These are phyloP conservation scores for Rhea pennata DNA, from an alignment of 2,113 vertebrate species.

Conservation along the genomic window DNA sequence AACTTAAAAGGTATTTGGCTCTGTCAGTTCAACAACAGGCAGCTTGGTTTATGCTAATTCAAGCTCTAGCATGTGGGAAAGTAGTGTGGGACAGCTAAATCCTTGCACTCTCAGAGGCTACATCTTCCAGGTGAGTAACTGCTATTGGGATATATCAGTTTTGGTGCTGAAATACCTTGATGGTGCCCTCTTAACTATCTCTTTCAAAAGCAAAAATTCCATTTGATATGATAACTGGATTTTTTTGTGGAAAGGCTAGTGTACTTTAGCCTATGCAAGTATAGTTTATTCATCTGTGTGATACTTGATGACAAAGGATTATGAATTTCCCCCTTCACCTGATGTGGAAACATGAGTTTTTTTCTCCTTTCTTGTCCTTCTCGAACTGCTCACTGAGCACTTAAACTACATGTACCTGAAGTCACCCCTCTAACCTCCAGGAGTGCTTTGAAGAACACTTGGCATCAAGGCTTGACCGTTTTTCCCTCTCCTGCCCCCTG, in stretches of 20 bases:
- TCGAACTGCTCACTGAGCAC: neutral
- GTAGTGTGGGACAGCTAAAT: neutral
- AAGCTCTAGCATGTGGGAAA: neutral
- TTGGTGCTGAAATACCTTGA: constrained; percentile 3
- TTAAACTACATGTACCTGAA: neutral
- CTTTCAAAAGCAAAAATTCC: neutral
- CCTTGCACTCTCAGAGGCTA: neutral
- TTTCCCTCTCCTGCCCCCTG: neutral
- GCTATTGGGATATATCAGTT: neutral
- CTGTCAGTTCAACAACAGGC: neutral
- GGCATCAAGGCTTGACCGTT: neutral
- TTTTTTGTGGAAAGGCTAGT: neutral
- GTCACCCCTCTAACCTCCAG: neutral
- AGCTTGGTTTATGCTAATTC: neutral
- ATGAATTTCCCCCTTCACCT: neutral
- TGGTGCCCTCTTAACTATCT: neutral
- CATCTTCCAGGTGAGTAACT: constrained; percentile 34
- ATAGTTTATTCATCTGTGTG: neutral
- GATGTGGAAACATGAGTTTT: neutral
- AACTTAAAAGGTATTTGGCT: neutral
- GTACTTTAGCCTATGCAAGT: neutral
- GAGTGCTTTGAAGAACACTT: neutral
- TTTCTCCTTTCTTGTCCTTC: neutral
- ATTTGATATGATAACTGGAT: neutral
- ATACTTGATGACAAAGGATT: neutral